Base-by-base conservation (phyloP, 2,113 vertebrate species). In the Sarotherodon lohbergeri region DNA sequence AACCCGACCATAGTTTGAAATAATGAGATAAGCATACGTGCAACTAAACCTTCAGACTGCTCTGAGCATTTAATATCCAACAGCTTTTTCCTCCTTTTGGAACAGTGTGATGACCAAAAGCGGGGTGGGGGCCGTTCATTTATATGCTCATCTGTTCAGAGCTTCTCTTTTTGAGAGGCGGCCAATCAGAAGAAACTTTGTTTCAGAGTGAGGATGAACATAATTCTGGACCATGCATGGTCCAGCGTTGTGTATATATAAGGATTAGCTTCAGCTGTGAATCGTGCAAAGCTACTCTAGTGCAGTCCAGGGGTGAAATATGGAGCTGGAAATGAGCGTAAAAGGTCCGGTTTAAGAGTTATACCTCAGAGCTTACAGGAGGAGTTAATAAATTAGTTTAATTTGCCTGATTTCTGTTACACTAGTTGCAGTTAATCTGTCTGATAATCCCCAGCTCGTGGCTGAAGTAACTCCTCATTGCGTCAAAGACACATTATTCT, bases 371-470 rank as follows among this genome's bases (percentile, higher is more conserved):
- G 82, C 9, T 80, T 68, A 43, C 57, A 32, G 48, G 46, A 80
- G 73, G 56, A 84, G 22, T 55, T 79, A 57, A 84, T 76, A 14
- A 79, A 80, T 68, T 27, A 46, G 8, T 27, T 41, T 29, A 48
- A 9, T 78, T 66, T 84, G 6, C 5, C 2, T 39, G 10, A 84
- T 63, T 83, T 66, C 6, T 80, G 46, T 85, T 73, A 39, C 59
- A 56, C 41, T 73, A 80, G 43, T 73, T 54, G 12, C 2, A 24
- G 86, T 86, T 84, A 50, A 48, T 76, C 43, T 84, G 27, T 68
- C 52, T 82, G 50, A 59, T 91, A 81, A 87, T 91, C 71, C 73
- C 3, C 68, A 85, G 46, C 52, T 83, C 43, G n/a, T 29, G 76
- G 43, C 61, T 83, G 50, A 87, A 83, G 61, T 84, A 84, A 46